Percentiles rank a stretch among this genome's conserved stretches.
Evolutionary conservation across 2,113 vertebrate genomes (phyloP).

Genomic region (Tringa solitaria): DNA sequence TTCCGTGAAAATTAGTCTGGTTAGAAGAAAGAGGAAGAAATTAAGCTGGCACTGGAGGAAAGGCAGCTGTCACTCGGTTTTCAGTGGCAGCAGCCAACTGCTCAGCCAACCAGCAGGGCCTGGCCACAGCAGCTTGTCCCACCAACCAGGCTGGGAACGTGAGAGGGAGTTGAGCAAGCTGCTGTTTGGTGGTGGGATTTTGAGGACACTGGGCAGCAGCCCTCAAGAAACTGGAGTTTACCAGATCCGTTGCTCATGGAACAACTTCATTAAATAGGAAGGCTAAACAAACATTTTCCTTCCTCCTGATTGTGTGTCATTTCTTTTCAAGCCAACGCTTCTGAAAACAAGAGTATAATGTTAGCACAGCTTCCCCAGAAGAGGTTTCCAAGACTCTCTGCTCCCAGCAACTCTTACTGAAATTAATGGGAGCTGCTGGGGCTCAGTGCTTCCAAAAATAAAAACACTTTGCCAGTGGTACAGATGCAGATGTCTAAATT

Average conservation of each 20-base stretch:
- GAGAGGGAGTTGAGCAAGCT: background rate
- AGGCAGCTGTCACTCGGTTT: constrained; percentile 12
- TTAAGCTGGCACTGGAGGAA: background rate
- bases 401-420: constrained; percentile 41
- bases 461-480: constrained; percentile 30
- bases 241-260: constrained; percentile 5
- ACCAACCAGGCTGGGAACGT: background rate
- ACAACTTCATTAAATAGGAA: background rate
- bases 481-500: constrained; percentile 55
- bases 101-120: background rate
- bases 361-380: constrained; percentile 50
- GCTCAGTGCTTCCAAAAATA: constrained; percentile 59
- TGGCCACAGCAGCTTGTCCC: background rate
- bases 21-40: constrained; percentile 4
- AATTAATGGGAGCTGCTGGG: constrained; percentile 47
- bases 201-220: background rate
- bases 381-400: constrained; percentile 44
- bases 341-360: constrained; percentile 57
- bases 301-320: constrained; percentile 43
- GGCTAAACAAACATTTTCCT: constrained; percentile 48
- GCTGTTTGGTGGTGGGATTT: background rate
- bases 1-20: background rate
- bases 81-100: background rate
- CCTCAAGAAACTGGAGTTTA: constrained; percentile 7
- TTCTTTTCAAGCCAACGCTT: constrained; percentile 40